Base-by-base conservation (phyloP, 2,888 invertebrate genomes). In the Patella pellucida region DNA sequence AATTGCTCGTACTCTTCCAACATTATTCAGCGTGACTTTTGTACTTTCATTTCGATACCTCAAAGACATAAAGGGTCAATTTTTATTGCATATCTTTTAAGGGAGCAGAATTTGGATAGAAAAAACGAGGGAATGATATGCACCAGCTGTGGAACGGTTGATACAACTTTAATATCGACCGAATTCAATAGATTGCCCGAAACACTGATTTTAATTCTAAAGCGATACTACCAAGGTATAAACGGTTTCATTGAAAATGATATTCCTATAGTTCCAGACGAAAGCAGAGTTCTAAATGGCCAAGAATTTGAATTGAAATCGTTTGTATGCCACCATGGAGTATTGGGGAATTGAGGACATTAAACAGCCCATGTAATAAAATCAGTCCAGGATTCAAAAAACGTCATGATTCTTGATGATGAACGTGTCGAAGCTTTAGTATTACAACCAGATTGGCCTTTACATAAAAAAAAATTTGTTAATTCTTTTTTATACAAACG, bases 341-440 rank as follows among this genome's bases (percentile, higher is more conserved):
- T 56, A 56, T 11, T 56, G 56, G 56, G 56, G 15, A 56, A 56
- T 56, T 5, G 56, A n/a, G 56, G 56, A 56, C 56, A 56, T 56
- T 56, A 15, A 11, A 56, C 56, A 16, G 15, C 56, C 7, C 56
- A 56, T 7, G 56, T 56, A 12, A 15, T 54, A 54, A 54, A 54
- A 54, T 12, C 12, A 54, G 16, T 54, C 16, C 15, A 3, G 1
- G 3, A 54, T 54, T 54, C 16, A 16, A 54, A 54, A 3, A 2
- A 54, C 54, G 16, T 54, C 1, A 15, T 54, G 16, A 54, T 3
- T 3, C 16, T 2, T 16, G 54, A 54, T 54, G 54, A 54, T 54
- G 54, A 54, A 16, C 15, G 12, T 15, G 12, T 54, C 12, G 54
- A 54, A 54, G 2, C 3, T 15, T 1, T 3, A 3, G 15, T 2